phyloP scores from a whole-genome alignment of 2,113 vertebrate genomes.

The Ochotona curzoniae region DNA sequence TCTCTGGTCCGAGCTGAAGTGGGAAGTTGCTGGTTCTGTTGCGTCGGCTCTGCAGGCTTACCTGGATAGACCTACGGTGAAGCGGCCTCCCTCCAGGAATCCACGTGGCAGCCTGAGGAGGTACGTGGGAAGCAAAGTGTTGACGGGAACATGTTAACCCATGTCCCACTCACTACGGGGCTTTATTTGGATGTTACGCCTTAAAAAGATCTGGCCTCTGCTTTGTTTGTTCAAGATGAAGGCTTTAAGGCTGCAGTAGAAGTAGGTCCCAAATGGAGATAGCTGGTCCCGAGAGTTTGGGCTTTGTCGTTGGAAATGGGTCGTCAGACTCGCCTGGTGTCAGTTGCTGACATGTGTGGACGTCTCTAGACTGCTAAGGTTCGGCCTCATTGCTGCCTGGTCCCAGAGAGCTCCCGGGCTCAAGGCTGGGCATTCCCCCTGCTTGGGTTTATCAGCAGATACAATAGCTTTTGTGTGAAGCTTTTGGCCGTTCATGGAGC shows the following conservation, averaged over 20 bases:
- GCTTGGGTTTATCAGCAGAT: too few species aligned
- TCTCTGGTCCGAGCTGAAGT: not conserved
- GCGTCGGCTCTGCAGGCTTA: not conserved
- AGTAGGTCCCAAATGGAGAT: not conserved
- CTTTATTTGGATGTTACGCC: not conserved
- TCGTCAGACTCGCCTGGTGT: not conserved
- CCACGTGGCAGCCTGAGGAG: fast-evolving
- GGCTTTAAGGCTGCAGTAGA: too few species aligned
- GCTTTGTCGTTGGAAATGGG: not conserved
- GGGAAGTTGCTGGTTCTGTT: not conserved
- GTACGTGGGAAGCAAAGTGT: not conserved
- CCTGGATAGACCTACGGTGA: not conserved
- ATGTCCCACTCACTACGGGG: too few species aligned
- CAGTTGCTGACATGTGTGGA: not conserved
- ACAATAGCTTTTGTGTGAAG: fast-evolving
- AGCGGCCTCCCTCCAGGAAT: not conserved
- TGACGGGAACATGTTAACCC: not conserved
- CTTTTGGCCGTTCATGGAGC: not conserved
- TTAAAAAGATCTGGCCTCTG: not conserved
- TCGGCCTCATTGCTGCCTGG: not conserved
- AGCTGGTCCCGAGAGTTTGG: not conserved
- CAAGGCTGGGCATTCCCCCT: too few species aligned
- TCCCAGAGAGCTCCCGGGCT: too few species aligned
- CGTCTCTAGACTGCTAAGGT: fast-evolving
- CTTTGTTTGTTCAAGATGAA: not conserved